phyloP scores from a whole-genome alignment of 1,140 invertebrate genomes.

The Helicoverpa armigera region DNA sequence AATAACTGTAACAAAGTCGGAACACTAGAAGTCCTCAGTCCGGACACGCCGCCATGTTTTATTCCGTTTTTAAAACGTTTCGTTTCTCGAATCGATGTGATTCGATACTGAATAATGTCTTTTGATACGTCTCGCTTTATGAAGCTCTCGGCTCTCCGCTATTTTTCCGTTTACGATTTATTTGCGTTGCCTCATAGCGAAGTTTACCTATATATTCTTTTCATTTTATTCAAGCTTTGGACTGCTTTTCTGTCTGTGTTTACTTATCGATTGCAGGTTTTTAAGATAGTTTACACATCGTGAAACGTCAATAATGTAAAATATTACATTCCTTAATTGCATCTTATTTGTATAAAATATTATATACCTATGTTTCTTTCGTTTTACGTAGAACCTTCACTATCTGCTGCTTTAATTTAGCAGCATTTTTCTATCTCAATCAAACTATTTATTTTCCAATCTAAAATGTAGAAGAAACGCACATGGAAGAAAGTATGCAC shows the following conservation, averaged over 20 bases:
- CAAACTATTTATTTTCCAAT: too few relatives aligned
- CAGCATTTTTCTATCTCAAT: too few relatives aligned
- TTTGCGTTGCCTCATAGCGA: conserved; percentile 54
- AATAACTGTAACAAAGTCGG: conserved; percentile 15
- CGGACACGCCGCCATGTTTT: conserved; percentile 38
- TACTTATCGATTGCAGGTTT: conserved; percentile 20
- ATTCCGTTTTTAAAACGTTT: conserved; percentile 65
- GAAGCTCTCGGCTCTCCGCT: conserved; percentile 58
- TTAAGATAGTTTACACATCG: background rate
- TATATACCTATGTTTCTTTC: too few relatives aligned
- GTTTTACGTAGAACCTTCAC: too few relatives aligned
- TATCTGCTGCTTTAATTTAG: too few relatives aligned
- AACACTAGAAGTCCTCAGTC: background rate
- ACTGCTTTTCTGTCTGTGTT: conserved; percentile 23
- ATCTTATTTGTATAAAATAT: too few relatives aligned
- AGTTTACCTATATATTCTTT: conserved; percentile 46
- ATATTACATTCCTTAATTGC: background rate
- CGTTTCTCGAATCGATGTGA: conserved; percentile 52
- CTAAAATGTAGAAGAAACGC: too few relatives aligned
- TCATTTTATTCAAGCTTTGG: conserved; percentile 46
- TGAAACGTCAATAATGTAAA: background rate
- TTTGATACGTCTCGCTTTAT: conserved; percentile 65
- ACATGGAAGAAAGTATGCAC: too few relatives aligned
- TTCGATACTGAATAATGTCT: conserved; percentile 75
- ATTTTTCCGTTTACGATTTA: conserved; percentile 70